These are phyloP conservation scores for Bombyx huttoni DNA, from an alignment of 2,888 invertebrate genomes.

Conservation along the genomic window DNA sequence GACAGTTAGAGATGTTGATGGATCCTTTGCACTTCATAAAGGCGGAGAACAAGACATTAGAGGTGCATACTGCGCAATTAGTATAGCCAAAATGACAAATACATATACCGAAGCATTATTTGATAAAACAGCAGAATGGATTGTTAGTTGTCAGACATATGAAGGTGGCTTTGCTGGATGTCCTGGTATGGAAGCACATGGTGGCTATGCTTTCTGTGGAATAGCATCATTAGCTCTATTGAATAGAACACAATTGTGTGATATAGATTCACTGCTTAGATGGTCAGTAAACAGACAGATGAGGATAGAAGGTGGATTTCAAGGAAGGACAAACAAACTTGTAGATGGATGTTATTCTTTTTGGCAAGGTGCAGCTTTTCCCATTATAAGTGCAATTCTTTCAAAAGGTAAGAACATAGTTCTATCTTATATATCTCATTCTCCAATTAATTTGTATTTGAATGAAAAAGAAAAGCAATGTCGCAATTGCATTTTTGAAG, in stretches of 20 bases:
- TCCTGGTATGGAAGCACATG: constrained; percentile 95
- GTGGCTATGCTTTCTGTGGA: constrained; percentile 99
- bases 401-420: constrained; percentile 40
- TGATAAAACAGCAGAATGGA: constrained; percentile 92
- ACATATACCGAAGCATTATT: constrained; percentile 83
- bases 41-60: constrained; percentile 96
- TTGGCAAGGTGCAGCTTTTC: constrained; percentile 97
- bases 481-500: no score
- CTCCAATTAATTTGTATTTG: no score
- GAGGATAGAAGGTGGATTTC: constrained; percentile 95
- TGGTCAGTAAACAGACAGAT: constrained; percentile 95
- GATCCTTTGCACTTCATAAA: constrained; percentile 92
- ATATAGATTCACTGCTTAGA: constrained; percentile 81
- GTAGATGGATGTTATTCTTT: constrained; percentile 99
- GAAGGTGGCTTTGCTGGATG: constrained; percentile 98
- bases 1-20: constrained; percentile 84
- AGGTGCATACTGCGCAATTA: constrained; percentile 96
- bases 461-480: no score
- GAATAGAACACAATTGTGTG: constrained; percentile 80
- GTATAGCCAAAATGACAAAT: constrained; percentile 90
- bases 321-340: constrained; percentile 97
- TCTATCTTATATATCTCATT: no score
- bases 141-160: constrained; percentile 96
- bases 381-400: constrained; percentile 85
- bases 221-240: constrained; percentile 90